A percentile compares a stretch with the other conserved stretches of the same genome.
These are phyloP conservation scores for Ptilonorhynchus violaceus DNA, from an alignment of 2,113 vertebrate genomes.

Conservation along the genomic window DNA sequence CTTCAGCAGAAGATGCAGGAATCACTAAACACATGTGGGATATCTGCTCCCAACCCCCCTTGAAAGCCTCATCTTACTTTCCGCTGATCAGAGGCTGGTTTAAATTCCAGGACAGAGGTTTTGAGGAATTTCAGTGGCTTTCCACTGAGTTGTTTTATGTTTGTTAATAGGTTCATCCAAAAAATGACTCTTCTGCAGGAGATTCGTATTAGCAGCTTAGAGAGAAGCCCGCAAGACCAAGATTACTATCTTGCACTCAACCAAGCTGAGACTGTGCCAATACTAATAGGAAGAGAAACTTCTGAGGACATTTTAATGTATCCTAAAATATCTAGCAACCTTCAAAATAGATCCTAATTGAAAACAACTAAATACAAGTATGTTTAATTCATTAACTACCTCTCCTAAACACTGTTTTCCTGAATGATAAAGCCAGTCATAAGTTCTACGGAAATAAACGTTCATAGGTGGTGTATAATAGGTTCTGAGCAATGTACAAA, in stretches of 20 bases:
- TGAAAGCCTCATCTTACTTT: not conserved
- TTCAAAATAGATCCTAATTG: constrained; percentile 11
- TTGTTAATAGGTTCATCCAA: not conserved
- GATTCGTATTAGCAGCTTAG: not conserved
- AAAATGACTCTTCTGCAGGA: constrained; percentile 9
- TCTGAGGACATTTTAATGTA: constrained; percentile 2
- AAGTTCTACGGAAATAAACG: not conserved
- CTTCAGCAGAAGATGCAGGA: not conserved
- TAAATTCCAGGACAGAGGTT: constrained; percentile 9
- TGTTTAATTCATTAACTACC: constrained; percentile 40
- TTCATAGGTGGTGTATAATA: constrained; percentile 36
- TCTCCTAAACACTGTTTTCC: not conserved
- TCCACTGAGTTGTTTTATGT: constrained; percentile 1
- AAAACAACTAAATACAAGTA: constrained; percentile 13
- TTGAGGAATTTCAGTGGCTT: constrained; percentile 41
- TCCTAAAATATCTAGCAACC: constrained; percentile 14
- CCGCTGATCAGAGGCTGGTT: not conserved
- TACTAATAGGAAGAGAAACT: constrained; percentile 18
- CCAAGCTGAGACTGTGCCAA: constrained; percentile 1
- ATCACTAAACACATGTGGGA: not conserved
- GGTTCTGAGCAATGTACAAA: constrained; percentile 19
- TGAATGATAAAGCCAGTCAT: constrained; percentile 10
- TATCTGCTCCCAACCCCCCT: not conserved
- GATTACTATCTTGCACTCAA: not conserved
- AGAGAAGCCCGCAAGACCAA: constrained; percentile 10